Evolutionary conservation across 2,888 invertebrate genomes (phyloP), one percentile per base, ranked within the genome.

Genomic region (Acanthosepion lycidas): DNA sequence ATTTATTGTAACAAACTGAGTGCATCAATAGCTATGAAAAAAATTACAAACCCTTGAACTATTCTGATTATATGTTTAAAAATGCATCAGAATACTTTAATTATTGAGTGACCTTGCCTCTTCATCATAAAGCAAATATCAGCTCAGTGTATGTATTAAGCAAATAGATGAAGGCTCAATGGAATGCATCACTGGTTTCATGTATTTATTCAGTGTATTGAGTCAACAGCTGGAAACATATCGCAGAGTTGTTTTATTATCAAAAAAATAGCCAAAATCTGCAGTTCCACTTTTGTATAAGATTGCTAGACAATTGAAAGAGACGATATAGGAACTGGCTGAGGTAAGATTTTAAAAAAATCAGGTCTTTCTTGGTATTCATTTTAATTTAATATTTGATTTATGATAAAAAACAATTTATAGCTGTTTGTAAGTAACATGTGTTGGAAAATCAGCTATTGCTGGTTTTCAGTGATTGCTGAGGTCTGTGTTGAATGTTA

Each of bases 351-450:
- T 59, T 55, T 59, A 26, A 23, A 23, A 59, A 59, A 59, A 59
- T 78, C 15, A 15, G n/a, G 15, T 6, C n/a, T 78, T 78, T 78
- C n/a, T 78, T 78, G n/a, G n/a, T 78, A 28, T 12, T 8, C 78
- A 78, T 78, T 78, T 78, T 78, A 78, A 78, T 78, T n/a, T 33
- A n/a, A n/a, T 78, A 4, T n/a, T n/a, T 78, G 15, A 78, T 78
- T 33, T 78, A 78, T n/a, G 78, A 78, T 78, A n/a, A n/a, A n/a
- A n/a, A 78, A 78, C n/a, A 78, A 78, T n/a, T 78, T n/a, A 78
- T n/a, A 78, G n/a, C 78, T n/a, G 78, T 78, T 78, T 78, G 12
- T 33, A n/a, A 12, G 59, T 59, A 59, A 59, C 59, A 59, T 59
- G 59, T 59, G 59, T 20, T 59, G 23, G 23, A 59, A 59, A 59